phyloP scores from a whole-genome alignment of 2,113 vertebrate species.

The Psilopogon haemacephalus region DNA sequence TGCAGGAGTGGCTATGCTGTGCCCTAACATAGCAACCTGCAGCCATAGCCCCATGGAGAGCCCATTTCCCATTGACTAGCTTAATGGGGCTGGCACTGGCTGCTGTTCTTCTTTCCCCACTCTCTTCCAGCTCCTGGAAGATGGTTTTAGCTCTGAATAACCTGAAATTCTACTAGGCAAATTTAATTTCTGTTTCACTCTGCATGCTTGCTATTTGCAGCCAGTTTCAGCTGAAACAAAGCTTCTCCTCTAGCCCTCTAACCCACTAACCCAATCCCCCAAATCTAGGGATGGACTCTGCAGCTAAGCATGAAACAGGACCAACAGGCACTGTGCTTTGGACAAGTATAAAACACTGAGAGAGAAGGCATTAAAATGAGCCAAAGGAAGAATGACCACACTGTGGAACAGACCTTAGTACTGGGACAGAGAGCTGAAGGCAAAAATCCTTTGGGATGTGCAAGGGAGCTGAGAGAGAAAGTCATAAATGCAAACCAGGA shows the following conservation, averaged over 20 bases:
- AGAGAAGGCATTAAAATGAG: not conserved
- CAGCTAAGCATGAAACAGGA: not conserved
- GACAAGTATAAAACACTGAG: not conserved
- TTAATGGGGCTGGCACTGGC: not conserved
- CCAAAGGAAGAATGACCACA: not conserved
- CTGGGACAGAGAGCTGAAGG: not conserved
- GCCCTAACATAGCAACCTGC: not conserved
- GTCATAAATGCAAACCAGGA: not conserved
- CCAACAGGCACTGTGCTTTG: not conserved
- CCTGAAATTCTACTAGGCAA: not conserved
- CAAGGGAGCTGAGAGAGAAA: not conserved
- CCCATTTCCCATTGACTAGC: not conserved
- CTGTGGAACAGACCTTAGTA: not conserved
- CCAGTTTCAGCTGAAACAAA: not conserved
- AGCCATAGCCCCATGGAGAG: not conserved
- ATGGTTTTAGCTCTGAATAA: not conserved
- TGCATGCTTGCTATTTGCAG: not conserved
- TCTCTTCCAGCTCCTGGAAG: not conserved
- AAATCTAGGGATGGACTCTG: not conserved
- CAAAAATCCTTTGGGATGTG: not conserved
- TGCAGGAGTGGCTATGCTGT: fast-evolving
- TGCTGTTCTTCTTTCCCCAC: not conserved
- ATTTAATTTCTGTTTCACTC: not conserved
- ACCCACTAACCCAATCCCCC: too few species aligned
- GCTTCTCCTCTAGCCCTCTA: fast-evolving